A percentile compares a stretch with the other conserved stretches of the same genome.
phyloP scores from a whole-genome alignment of 2,113 vertebrate genomes.

The Prochilodus magdalenae region DNA sequence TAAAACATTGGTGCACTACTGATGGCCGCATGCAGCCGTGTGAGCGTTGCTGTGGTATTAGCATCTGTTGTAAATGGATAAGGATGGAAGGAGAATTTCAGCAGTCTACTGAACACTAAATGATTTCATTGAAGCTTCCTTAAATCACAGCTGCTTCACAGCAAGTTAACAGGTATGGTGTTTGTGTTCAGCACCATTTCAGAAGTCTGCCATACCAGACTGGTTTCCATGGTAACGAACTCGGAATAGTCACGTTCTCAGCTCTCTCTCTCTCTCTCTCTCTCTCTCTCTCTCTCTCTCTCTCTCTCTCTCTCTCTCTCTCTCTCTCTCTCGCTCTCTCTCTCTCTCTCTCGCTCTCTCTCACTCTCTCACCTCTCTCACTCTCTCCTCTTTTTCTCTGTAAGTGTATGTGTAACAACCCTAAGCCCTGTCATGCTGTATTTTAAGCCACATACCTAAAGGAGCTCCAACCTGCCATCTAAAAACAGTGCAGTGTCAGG shows the following conservation, averaged over 20 bases:
- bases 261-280: background rate
- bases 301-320: background rate
- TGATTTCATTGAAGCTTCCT: background rate
- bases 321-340: too few species aligned
- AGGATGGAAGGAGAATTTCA: background rate
- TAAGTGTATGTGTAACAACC: background rate
- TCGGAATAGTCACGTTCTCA: conserved; percentile 47
- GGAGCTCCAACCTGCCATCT: background rate
- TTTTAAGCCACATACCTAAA: background rate
- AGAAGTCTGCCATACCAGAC: conserved; percentile 14
- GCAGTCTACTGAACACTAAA: too few species aligned
- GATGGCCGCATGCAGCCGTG: background rate
- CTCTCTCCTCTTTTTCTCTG: too few species aligned
- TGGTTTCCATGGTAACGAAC: conserved; percentile 66
- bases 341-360: too few species aligned
- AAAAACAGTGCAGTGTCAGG: background rate
- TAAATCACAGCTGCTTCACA: background rate
- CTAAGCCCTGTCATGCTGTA: background rate
- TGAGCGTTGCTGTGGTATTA: background rate
- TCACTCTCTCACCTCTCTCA: too few species aligned
- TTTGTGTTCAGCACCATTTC: background rate
- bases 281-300: too few species aligned
- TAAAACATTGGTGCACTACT: too few species aligned
- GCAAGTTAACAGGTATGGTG: background rate
- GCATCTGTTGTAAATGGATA: background rate